Evolutionary conservation across 1,140 invertebrate genomes (phyloP), one percentile per base, ranked within the genome.

Genomic region (Leptestheria dahalacensis): DNA sequence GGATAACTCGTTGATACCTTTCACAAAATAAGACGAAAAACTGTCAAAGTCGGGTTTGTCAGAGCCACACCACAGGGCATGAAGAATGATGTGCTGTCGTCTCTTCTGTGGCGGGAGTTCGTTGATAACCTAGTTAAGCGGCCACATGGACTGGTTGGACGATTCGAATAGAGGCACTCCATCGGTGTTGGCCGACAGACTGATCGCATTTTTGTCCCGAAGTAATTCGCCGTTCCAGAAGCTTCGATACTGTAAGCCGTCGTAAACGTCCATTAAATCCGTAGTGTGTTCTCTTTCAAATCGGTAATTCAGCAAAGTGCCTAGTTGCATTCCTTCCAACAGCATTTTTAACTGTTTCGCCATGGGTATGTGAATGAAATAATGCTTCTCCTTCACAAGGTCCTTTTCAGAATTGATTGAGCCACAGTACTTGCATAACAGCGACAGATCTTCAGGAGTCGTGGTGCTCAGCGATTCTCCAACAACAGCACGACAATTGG

Each of bases 221-320:
- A 53, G 6, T 23, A 53, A 28, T 18, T 25, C 12, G 23, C 52
- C 52, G 2, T 54, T 54, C n/a, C 18, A 25, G n/a, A 25, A 54
- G n/a, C 21, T 25, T 2, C 24, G 23, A 25, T 54, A 2, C 21
- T 24, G 18, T 20, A 15, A 18, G n/a, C 52, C 6, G 24, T 54
- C 52, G 28, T 54, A 54, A 25, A 54, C 28, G 24, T 54, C 52
- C 24, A n/a, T 2, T 25, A 54, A 25, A 24, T 54, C 28, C n/a
- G 23, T 54, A 54, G 52, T 15, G 6, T 15, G 6, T 15, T 41
- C 33, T 41, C 33, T 6, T 41, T 41, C 15, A 41, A 41, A 41
- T 41, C 33, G 33, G 33, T 41, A 41, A 41, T 41, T 15, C 6
- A 41, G 33, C 6, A 41, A 15, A 6, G 6, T 15, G 6, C 33